phyloP scores from a whole-genome alignment of 2,113 vertebrate species.

The Electrona antarctica region DNA sequence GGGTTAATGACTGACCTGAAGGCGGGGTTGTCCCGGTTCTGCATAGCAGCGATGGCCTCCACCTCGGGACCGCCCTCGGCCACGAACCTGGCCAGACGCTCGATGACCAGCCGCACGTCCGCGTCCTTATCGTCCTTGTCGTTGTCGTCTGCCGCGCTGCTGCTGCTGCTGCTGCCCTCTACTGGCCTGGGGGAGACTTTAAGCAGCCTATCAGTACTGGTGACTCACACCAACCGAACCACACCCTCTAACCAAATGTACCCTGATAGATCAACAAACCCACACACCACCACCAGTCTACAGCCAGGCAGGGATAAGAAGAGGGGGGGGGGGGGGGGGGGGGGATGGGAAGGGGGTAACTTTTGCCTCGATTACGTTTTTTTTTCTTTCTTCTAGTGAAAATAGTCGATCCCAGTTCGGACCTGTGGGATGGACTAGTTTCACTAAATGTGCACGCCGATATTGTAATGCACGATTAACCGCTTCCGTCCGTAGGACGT shows the following conservation, averaged over 20 bases:
- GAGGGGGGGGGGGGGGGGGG: conserved; percentile 80
- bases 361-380: too few species aligned
- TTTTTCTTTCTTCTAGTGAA: too few species aligned
- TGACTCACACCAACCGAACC: conserved; percentile 83
- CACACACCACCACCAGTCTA: conserved; percentile 85
- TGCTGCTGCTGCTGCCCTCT: too few species aligned
- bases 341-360: conserved; percentile 60
- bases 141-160: too few species aligned
- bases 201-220: conserved; percentile 98
- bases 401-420: too few species aligned
- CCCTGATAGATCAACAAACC: conserved; percentile 80
- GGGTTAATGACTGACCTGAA: conserved; percentile 81
- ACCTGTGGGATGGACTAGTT: too few species aligned
- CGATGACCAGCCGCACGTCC: conserved; percentile 88
- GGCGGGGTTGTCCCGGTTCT: conserved; percentile 88
- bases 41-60: conserved; percentile 90
- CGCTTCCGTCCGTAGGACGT: too few species aligned
- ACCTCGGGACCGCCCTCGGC: conserved; percentile 92
- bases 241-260: conserved; percentile 85
- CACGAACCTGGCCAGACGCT: conserved; percentile 91
- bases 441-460: too few species aligned
- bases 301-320: conserved; percentile 83
- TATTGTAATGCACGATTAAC: too few species aligned
- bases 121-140: conserved; percentile 69
- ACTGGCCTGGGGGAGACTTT: conserved; percentile 97